These are phyloP conservation scores for Sepioteuthis lessoniana DNA, from an alignment of 2,888 invertebrate species.

Conservation along the genomic window DNA sequence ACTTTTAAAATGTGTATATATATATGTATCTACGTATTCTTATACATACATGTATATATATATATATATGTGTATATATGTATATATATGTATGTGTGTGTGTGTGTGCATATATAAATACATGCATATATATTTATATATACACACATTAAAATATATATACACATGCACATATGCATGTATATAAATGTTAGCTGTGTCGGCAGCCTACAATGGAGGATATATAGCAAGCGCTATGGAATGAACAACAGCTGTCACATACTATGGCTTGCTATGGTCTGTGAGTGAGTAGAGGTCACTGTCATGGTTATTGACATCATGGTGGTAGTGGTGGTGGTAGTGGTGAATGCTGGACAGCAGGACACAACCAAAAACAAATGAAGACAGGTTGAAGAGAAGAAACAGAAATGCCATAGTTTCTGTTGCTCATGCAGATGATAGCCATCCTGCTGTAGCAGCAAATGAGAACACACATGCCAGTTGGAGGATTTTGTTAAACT, in stretches of 20 bases:
- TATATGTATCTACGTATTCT: not conserved
- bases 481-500: conserved; percentile 8
- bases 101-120: not conserved
- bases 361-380: not conserved
- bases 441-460: not conserved
- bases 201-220: conserved; percentile 4
- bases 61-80: not conserved
- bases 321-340: conserved; percentile 39
- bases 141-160: not conserved
- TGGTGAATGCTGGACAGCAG: conserved; percentile 34
- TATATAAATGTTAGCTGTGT: conserved; percentile 19
- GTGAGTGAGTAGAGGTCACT: not conserved
- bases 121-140: not conserved
- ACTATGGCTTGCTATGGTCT: not conserved
- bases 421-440: not conserved
- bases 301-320: conserved; percentile 16
- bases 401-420: not conserved
- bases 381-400: not conserved
- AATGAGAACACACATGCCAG: not conserved
- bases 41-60: not conserved
- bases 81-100: not conserved
- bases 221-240: not conserved
- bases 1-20: conserved; percentile 6
- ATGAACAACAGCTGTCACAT: not conserved
- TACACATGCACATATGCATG: not conserved